These are phyloP conservation scores for Rhingia campestris DNA, from an alignment of 2,888 invertebrate species.

Conservation along the genomic window DNA sequence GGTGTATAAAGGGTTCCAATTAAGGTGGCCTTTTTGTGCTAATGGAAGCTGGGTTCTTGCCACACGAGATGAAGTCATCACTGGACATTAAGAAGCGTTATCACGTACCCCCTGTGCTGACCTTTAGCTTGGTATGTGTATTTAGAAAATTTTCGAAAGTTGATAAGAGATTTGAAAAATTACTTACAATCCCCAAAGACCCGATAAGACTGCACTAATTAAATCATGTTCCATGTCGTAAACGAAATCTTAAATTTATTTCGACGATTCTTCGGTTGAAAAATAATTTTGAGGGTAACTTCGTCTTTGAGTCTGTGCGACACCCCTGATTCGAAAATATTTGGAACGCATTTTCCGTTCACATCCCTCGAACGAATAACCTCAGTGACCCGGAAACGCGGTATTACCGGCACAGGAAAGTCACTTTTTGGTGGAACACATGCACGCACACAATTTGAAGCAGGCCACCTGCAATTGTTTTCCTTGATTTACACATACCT, in stretches of 20 bases:
- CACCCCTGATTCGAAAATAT: constrained; percentile 34
- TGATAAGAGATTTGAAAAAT: constrained; percentile 23
- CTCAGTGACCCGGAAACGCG: constrained; percentile 67
- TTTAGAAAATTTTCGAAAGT: constrained; percentile 20
- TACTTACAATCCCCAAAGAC: neutral
- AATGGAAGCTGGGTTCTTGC: constrained; percentile 54
- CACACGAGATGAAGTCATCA: constrained; percentile 33
- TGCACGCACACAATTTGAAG: constrained; percentile 52
- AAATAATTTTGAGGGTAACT: constrained; percentile 44
- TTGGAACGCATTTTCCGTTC: constrained; percentile 38
- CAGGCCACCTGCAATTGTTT: constrained; percentile 72
- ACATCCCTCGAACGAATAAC: constrained; percentile 69
- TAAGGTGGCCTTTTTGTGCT: constrained; percentile 47
- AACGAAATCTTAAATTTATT: neutral
- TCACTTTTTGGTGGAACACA: constrained; percentile 46
- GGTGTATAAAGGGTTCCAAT: constrained; percentile 57
- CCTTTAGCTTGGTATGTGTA: constrained; percentile 6
- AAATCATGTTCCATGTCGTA: constrained; percentile 35
- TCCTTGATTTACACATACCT: constrained; percentile 55
- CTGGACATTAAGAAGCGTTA: constrained; percentile 42
- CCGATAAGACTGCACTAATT: constrained; percentile 25
- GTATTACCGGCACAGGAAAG: constrained; percentile 69
- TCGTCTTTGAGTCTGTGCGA: constrained; percentile 28
- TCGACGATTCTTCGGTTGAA: constrained; percentile 4
- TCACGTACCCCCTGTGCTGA: constrained; percentile 40